Base-by-base conservation (phyloP, 2,797 vertebrate genomes). In the Erithacus rubecula region DNA sequence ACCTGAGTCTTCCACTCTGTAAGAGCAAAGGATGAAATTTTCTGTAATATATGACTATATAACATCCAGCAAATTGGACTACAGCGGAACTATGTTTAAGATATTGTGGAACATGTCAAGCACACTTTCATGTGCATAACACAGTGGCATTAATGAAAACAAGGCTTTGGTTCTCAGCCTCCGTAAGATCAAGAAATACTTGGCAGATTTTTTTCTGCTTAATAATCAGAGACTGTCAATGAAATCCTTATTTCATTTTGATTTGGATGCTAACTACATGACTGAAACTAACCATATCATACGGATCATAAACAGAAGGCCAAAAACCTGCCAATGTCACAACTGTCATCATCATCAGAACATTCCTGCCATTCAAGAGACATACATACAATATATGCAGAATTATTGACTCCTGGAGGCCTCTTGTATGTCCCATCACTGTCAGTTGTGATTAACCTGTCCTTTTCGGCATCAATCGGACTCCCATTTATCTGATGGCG, bases 361-460 rank as follows among this genome's bases (percentile, higher is more conserved):
- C 39, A 67, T 7, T 60, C 32, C 26, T 81, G 55, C 44, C 34
- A 77, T 89, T 86, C 75, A 90, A 74, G 70, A 93, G 84, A 77
- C 81, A 96, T 94, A 97, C 98, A 98, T 96, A 99, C 99, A 96
- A 99, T 98, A 95, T 99, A 99, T 62, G 99, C 99, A 30, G 99
- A 99, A 86, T 99, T 99, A 98, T 99, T 99, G 96, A 99, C 98
- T 43, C 99, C 99, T 0, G 99, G 99, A 80, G 99, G 99, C 85
- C 99, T 99, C 96, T 99, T 99, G 97, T 99, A 99, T 4, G 99
- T 99, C 85, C 98, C 99, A 2, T 98, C 99, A 14, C 99, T 99
- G 81, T 99, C 99, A 0, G 98, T 98, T 64, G 98, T 98, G 94
- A 99, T 99, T 68, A 99, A 97, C 14, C 99, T 97, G 95, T 99